phyloP scores from a whole-genome alignment of 2,888 invertebrate genomes.

The Rotaria sp. region DNA sequence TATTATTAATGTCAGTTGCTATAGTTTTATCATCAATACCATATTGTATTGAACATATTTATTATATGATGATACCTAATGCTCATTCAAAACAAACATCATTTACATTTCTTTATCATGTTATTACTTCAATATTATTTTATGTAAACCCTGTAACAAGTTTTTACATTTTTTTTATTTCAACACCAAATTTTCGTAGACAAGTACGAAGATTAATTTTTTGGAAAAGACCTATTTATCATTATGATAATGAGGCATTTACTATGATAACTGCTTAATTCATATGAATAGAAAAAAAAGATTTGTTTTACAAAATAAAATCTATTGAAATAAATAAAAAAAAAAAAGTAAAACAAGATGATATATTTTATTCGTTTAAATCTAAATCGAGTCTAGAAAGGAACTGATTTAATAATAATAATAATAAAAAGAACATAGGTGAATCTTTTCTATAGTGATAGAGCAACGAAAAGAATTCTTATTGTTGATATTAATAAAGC shows the following conservation, averaged over 20 bases:
- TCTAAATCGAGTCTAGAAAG: no score
- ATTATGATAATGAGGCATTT: neutral
- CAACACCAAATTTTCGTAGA: neutral
- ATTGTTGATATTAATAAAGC: no score
- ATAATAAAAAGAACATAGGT: no score
- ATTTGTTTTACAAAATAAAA: no score
- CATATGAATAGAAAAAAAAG: neutral
- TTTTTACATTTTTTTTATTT: neutral
- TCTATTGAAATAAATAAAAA: no score
- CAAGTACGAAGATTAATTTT: neutral
- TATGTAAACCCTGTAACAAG: neutral
- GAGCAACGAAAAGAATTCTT: no score
- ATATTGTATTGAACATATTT: neutral
- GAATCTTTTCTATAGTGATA: no score
- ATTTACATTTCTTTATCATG: neutral
- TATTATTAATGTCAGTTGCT: neutral
- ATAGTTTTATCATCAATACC: neutral
- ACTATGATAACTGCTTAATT: neutral
- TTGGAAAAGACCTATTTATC: rapidly evolving
- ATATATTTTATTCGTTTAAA: no score
- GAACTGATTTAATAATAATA: no score
- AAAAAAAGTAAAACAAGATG: no score
- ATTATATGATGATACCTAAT: neutral
- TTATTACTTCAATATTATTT: neutral
- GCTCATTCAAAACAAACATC: neutral